These are phyloP conservation scores for Tangara arthus DNA, from an alignment of 2,797 vertebrate genomes.

Conservation along the genomic window DNA sequence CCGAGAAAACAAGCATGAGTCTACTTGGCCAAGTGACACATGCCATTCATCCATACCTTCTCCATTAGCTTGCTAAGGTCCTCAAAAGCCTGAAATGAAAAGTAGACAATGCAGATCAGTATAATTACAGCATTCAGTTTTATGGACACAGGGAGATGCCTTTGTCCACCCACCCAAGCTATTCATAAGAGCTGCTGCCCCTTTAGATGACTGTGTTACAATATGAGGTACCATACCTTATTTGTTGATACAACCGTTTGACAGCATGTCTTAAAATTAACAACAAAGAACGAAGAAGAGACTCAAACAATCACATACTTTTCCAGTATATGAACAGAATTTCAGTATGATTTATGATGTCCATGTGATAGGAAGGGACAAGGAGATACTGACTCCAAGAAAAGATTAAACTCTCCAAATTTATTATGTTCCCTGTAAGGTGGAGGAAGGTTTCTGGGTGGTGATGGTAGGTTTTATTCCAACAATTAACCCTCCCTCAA, in stretches of 20 bases:
- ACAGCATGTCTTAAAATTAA: not conserved
- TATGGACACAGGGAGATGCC: not conserved
- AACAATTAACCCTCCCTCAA: not conserved
- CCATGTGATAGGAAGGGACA: not conserved
- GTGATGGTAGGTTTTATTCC: not conserved
- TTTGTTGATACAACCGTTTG: not conserved
- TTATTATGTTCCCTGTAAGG: not conserved
- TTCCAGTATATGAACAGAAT: not conserved
- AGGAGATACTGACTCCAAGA: not conserved
- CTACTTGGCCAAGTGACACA: not conserved
- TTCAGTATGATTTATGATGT: not conserved
- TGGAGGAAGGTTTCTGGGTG: not conserved
- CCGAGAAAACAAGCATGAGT: not conserved
- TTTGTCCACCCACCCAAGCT: not conserved
- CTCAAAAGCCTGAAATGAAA: slow-evolving; percentile 90
- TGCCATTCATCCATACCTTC: slow-evolving; percentile 88
- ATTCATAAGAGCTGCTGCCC: fast-evolving
- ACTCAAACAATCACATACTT: not conserved
- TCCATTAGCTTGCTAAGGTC: slow-evolving; percentile 98
- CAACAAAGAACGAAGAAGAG: not conserved
- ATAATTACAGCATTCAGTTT: not conserved
- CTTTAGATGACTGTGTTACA: not conserved
- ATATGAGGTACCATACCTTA: not conserved
- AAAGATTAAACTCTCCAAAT: not conserved
- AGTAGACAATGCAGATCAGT: not conserved